Conservation (phyloP, 2,888 invertebrate genomes). For the Cacoxenus indagator region DNA sequence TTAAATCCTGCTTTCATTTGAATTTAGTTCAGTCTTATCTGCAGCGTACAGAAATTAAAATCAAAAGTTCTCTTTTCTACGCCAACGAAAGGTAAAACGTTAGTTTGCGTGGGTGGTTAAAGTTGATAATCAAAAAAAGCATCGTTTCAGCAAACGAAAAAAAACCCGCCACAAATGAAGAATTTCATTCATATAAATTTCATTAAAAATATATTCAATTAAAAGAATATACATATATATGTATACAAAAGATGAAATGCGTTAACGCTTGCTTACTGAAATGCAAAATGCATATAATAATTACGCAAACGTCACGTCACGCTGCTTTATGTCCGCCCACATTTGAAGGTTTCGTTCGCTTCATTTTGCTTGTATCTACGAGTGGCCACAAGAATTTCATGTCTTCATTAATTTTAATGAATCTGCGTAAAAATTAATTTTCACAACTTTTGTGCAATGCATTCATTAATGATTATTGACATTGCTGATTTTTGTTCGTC, state of each 20-base stretch:
- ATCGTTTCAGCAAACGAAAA: too few species aligned
- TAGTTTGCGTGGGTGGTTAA: too few species aligned
- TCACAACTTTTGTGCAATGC: not conserved
- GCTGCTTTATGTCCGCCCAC: not conserved
- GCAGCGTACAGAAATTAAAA: not conserved
- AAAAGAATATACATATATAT: too few species aligned
- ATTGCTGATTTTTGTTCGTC: not conserved
- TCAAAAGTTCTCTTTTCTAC: not conserved
- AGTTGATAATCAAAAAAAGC: too few species aligned
- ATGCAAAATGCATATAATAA: too few species aligned
- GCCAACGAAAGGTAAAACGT: not conserved
- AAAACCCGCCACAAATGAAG: too few species aligned
- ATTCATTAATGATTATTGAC: not conserved
- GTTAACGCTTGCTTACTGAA: too few species aligned
- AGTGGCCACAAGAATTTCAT: not conserved
- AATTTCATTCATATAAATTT: too few species aligned
- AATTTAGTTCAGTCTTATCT: not conserved
- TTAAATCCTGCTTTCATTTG: not conserved
- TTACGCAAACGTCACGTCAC: not conserved
- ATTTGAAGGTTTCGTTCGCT: not conserved
- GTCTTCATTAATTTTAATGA: conserved; percentile 7
- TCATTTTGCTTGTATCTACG: not conserved
- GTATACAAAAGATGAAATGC: too few species aligned
- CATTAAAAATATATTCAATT: too few species aligned
- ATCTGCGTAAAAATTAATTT: conserved; percentile 10